Conservation (phyloP, 2,888 invertebrate genomes). For the Actias luna region DNA sequence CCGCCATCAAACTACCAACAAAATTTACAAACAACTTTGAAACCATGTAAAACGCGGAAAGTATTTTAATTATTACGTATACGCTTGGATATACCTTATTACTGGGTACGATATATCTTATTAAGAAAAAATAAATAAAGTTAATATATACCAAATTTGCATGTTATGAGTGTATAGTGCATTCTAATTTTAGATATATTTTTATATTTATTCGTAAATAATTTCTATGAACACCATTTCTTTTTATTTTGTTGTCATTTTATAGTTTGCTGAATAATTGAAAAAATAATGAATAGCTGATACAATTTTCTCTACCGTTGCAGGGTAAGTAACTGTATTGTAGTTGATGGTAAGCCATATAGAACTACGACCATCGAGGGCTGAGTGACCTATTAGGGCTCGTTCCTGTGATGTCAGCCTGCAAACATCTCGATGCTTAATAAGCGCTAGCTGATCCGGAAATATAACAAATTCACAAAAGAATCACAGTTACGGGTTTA, state of each 20-base stretch:
- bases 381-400: too few species aligned
- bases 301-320: too few species aligned
- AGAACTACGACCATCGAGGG: too few species aligned
- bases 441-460: too few species aligned
- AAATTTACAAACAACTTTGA: conserved; percentile 35
- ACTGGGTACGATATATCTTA: conserved; percentile 9
- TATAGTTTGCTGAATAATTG: not conserved
- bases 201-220: not conserved
- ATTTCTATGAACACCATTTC: not conserved
- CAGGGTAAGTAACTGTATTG: too few species aligned
- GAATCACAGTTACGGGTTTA: too few species aligned
- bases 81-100: conserved; percentile 15
- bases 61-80: conserved; percentile 25
- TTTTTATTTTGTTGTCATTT: not conserved
- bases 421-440: too few species aligned
- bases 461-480: too few species aligned
- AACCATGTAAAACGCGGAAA: conserved; percentile 18
- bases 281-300: too few species aligned
- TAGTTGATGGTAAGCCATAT: too few species aligned
- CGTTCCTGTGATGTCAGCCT: too few species aligned
- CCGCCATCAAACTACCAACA: conserved; percentile 44
- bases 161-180: conserved; percentile 10
- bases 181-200: not conserved
- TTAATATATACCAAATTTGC: not conserved
- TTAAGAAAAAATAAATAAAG: not conserved